Conservation (phyloP, 2,797 vertebrate species). For the Sebastes melanostomus region DNA sequence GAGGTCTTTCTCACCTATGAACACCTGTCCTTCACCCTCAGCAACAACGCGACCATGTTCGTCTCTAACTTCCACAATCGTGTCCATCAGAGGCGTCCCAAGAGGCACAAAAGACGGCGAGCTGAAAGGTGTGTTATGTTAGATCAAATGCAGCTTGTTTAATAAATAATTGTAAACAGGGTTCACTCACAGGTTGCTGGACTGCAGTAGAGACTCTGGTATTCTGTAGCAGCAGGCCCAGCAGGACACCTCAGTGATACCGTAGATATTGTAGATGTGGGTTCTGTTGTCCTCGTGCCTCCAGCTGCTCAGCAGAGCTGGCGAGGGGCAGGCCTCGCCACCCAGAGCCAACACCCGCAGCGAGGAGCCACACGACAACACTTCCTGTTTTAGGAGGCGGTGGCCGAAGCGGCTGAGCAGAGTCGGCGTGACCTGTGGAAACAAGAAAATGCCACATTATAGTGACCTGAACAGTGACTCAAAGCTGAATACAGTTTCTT, state of each 20-base stretch:
- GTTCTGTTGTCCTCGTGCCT: constrained; percentile 88
- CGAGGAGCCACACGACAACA: constrained; percentile 85
- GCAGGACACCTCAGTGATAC: constrained; percentile 96
- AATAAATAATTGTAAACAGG: not conserved
- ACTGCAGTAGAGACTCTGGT: constrained; percentile 75
- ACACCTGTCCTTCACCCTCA: constrained; percentile 92
- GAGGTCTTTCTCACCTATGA: constrained; percentile 85
- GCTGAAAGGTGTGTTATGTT: constrained; percentile 63
- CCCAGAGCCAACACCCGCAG: constrained; percentile 92
- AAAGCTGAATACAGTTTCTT: fast-evolving
- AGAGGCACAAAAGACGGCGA: constrained; percentile 79
- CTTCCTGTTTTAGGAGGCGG: constrained; percentile 76
- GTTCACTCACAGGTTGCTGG: constrained; percentile 52
- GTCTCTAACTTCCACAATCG: constrained; percentile 90
- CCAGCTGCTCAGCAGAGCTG: constrained; percentile 86
- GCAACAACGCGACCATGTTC: constrained; percentile 75
- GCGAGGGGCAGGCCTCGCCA: constrained; percentile 89
- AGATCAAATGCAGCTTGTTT: not conserved
- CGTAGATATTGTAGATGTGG: constrained; percentile 92
- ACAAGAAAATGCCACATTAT: not conserved
- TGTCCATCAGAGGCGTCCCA: constrained; percentile 88
- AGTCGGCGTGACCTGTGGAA: constrained; percentile 90
- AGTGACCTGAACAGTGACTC: not conserved
- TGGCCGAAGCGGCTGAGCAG: constrained; percentile 89
- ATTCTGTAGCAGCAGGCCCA: constrained; percentile 91